phyloP scores from a whole-genome alignment of 2,888 invertebrate genomes.

The Chrysomela aeneicollis region DNA sequence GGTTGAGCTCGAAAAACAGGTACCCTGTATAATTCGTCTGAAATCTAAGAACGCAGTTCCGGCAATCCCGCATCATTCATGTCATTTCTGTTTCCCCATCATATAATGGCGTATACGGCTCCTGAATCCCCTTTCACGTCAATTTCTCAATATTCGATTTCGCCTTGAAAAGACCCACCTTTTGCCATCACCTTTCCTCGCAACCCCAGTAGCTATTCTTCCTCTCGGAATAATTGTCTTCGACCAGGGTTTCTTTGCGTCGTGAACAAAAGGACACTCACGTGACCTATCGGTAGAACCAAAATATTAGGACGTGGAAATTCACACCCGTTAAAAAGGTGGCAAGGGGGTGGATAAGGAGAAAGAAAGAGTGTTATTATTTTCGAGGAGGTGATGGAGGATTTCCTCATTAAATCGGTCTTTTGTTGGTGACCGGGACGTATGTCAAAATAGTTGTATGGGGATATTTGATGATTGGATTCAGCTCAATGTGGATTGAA shows the following conservation, averaged over 20 bases:
- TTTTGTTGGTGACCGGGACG: slow-evolving; percentile 11
- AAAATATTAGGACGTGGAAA: slow-evolving; percentile 36
- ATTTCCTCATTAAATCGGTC: slow-evolving; percentile 25
- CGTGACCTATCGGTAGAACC: slow-evolving; percentile 31
- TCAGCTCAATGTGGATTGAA: background rate
- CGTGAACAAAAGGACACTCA: slow-evolving; percentile 27
- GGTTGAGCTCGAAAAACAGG: too few relatives aligned
- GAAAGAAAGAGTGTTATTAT: slow-evolving; percentile 14
- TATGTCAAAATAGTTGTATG: slow-evolving; percentile 21
- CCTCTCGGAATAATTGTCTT: slow-evolving; percentile 27
- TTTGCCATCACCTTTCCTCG: background rate
- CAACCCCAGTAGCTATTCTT: slow-evolving; percentile 5
- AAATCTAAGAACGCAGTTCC: slow-evolving; percentile 2
- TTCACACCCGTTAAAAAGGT: slow-evolving; percentile 30
- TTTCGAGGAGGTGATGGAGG: slow-evolving; percentile 9
- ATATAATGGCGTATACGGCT: background rate
- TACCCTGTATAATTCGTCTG: background rate
- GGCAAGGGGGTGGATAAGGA: slow-evolving; percentile 14
- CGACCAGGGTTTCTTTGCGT: slow-evolving; percentile 28
- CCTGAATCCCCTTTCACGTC: background rate
- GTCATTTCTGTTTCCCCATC: background rate
- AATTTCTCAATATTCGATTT: slow-evolving; percentile 3
- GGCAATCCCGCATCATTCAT: background rate
- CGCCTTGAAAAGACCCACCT: background rate
- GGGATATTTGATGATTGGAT: background rate